A percentile compares a stretch with the other conserved stretches of the same genome.
Conservation (phyloP, 2,797 vertebrate genomes). For the Karalla daura region DNA sequence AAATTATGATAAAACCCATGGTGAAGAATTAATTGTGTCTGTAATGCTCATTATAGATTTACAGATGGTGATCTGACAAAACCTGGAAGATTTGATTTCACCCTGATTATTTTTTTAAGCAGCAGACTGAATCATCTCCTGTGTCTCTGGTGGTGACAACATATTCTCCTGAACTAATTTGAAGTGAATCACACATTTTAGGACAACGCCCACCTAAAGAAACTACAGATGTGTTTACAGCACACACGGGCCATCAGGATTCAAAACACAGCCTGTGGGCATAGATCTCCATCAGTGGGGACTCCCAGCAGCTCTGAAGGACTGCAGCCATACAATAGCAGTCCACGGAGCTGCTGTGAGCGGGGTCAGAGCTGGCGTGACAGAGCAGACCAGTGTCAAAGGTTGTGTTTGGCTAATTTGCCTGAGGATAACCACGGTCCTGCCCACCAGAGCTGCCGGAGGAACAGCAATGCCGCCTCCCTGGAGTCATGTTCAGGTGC, state of each 20-base stretch:
- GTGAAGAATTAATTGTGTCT: not conserved
- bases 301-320: constrained; percentile 19
- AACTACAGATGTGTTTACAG: constrained; percentile 5
- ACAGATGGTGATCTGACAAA: not conserved
- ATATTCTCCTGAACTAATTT: not conserved
- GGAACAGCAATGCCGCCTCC: constrained; percentile 35
- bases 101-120: not conserved
- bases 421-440: constrained; percentile 24
- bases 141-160: not conserved
- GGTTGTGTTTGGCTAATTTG: constrained; percentile 61
- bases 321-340: constrained; percentile 22
- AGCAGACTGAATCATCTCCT: not conserved
- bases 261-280: constrained; percentile 20
- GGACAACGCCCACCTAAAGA: not conserved
- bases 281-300: constrained; percentile 32
- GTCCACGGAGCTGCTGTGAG: constrained; percentile 21
- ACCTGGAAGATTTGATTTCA: not conserved
- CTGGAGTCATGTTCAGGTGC: not conserved
- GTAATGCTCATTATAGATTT: not conserved
- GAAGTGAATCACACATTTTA: not conserved
- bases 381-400: constrained; percentile 51
- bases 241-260: constrained; percentile 2
- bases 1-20: not conserved
- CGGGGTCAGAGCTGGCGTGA: constrained; percentile 13
- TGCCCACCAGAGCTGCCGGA: constrained; percentile 14